These are phyloP conservation scores for Perccottus glenii DNA, from an alignment of 2,113 vertebrate genomes.

Conservation along the genomic window DNA sequence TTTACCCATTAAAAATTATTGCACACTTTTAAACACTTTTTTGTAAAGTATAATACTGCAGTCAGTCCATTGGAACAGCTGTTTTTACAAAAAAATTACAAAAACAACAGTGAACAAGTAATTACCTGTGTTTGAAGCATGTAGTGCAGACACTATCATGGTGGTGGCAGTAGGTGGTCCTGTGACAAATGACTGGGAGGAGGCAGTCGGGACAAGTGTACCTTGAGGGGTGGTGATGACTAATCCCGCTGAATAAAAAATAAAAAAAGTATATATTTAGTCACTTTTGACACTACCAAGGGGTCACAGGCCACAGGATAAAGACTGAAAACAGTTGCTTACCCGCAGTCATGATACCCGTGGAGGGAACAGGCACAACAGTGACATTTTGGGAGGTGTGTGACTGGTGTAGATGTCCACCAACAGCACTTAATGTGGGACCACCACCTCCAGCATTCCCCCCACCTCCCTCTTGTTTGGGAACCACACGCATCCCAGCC, in stretches of 20 bases:
- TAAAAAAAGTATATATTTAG: conserved; percentile 27
- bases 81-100: not conserved
- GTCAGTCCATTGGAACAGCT: no score
- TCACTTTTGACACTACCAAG: not conserved
- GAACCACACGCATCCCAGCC: conserved; percentile 76
- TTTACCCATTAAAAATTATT: no score
- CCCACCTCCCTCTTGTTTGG: conserved; percentile 81
- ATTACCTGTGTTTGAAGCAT: conserved; percentile 75
- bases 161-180: conserved; percentile 81
- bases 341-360: conserved; percentile 97
- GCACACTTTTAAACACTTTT: no score
- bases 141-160: conserved; percentile 95
- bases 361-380: conserved; percentile 92
- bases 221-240: conserved; percentile 96
- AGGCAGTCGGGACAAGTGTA: conserved; percentile 89
- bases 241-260: conserved; percentile 85
- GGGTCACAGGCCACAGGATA: no score
- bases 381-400: conserved; percentile 96
- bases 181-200: conserved; percentile 92
- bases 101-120: not conserved
- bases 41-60: no score
- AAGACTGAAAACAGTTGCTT: not conserved
- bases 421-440: conserved; percentile 73
- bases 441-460: conserved; percentile 69
- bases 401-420: conserved; percentile 89